Base-by-base conservation (phyloP, 2,113 vertebrate genomes). In the Etheostoma cragini region DNA sequence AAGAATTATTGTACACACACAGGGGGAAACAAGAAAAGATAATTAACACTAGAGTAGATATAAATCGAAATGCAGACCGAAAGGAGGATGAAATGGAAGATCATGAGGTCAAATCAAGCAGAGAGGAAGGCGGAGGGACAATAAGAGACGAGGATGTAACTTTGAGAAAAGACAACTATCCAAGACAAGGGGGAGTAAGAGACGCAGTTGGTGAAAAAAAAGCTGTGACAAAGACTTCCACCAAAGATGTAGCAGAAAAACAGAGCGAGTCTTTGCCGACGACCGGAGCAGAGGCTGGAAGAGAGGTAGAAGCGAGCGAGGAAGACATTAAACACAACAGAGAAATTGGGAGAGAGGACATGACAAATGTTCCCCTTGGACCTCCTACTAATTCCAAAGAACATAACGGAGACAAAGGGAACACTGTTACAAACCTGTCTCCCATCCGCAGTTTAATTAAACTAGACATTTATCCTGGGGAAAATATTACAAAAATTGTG, bases 321-420 rank as follows among this genome's bases (percentile, higher is more conserved):
- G 38, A 82, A 47, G 73, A 84, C 77, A 78, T 79, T 14, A 83
- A 80, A 82, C 24, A 35, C 73, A 76, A 60, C 21, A 67, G 58
- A 24, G 66, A 81, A 52, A 80, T 13, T 65, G 54, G 26, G n/a
- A 68, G 50, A 72, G 26, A 78, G 62, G 84, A 82, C 53, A 57
- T 79, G 82, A 87, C 62, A 89, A 81, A 87, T 78, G 64, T 74
- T 74, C 50, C 78, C 45, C n/a, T 80, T 69, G 71, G 80, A 72
- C 65, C 54, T 8, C 67, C 63, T 22, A 26, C 56, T 62, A 75
- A 77, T 81, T 81, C 11, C 11, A 46, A 64, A 78, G 75, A 83
- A 73, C 16, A 65, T 53, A 80, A 72, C 42, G 66, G 60, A 81
- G 80, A 87, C 61, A 78, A 75, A 81, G 76, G 62, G 52, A 54